Evolutionary conservation across 2,888 invertebrate species (phyloP), one percentile per base, ranked within the genome.

Genomic region (Polydrusus cervinus): DNA sequence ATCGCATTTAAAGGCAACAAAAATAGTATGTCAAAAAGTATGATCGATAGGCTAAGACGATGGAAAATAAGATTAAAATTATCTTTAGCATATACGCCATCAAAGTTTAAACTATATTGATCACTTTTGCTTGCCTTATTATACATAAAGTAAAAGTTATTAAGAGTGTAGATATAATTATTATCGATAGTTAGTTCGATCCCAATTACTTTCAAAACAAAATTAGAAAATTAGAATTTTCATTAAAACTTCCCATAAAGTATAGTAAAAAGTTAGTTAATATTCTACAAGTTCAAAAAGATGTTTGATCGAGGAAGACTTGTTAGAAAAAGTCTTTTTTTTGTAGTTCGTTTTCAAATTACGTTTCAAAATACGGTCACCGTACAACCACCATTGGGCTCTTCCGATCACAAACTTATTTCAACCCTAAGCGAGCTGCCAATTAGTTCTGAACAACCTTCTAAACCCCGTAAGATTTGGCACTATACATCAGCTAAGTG

Each of bases 211-310:
- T 73, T 55, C 45, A 60, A 73, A 73, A 68, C 47, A 53, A 66
- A 74, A 60, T 62, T 68, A 25, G 38, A 62, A 60, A 74, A 60
- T 68, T 68, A 30, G 25, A 61, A 74, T 49, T 74, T 74, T 74
- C 62, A 74, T 74, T 74, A 74, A 74, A 74, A 74, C 53, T 74
- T 68, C 49, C 25, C 3, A 62, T 45, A 68, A 74, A 68, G 62
- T 74, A 74, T 51, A 49, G 16, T 16, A 55, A 74, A 74, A 74
- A 68, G 43, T 53, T 53, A 60, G 61, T 74, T 68, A 67, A 53
- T 72, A 72, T 72, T 72, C 67, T 55, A 64, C 49, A 67, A 64
- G 66, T 72, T 72, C 45, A n/a, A 25, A 53, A 49, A 30, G 13
- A 53, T 53, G 20, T 25, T 53, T 53, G 30, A 53, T 25, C 13